Evolutionary conservation across 2,113 vertebrate species (phyloP).

Genomic region (rabbit (Oryctolagus cuniculus)): mOryCun1.1 NC_091445.1:17705501-17706000

Average conservation of each 20-base stretch:
- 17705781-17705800: not conserved
- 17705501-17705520: not conserved
- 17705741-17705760: not conserved
- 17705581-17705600: not conserved
- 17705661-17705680: not conserved
- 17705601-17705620: not conserved
- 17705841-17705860: not conserved
- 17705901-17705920: not conserved
- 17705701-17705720: not conserved
- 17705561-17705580: not conserved
- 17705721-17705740: not conserved
- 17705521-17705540: not conserved
- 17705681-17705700: not conserved
- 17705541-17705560: not conserved
- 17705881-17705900: not conserved
- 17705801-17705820: not conserved
- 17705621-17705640: not conserved
- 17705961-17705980: not conserved
- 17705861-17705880: not conserved
- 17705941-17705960: not conserved
- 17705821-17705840: not conserved
- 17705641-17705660: not conserved
- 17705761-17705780: fast-evolving
- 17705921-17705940: not conserved
- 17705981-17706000: not conserved